phyloP scores from a whole-genome alignment of 2,797 vertebrate genomes.

The Phyllotis vaccarum region DNA sequence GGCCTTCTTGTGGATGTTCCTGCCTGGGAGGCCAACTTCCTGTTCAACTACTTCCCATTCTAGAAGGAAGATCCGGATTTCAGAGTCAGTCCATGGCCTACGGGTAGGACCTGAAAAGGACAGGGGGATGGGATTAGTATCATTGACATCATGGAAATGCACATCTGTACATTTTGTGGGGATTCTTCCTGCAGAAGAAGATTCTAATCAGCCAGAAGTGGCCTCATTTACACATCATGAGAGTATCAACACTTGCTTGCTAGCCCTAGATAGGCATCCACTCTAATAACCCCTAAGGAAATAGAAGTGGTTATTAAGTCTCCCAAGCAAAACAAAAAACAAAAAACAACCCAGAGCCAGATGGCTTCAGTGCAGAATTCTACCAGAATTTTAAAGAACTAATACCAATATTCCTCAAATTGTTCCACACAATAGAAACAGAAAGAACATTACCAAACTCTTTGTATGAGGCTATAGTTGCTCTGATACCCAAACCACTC shows the following conservation, averaged over 20 bases:
- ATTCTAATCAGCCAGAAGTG: background rate
- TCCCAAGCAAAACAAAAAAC: too few species aligned
- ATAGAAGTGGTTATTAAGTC: too few species aligned
- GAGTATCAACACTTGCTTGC: background rate
- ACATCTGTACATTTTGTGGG: background rate
- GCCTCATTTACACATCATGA: fast-evolving
- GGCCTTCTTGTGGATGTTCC: fast-evolving
- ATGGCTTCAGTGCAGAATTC: too few species aligned
- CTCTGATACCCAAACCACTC: too few species aligned
- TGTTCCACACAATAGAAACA: too few species aligned
- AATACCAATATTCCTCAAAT: too few species aligned
- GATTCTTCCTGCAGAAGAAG: background rate
- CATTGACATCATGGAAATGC: background rate
- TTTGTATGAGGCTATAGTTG: too few species aligned
- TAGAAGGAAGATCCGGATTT: background rate
- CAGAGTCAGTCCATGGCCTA: background rate
- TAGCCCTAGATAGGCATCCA: fast-evolving
- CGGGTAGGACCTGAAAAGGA: background rate
- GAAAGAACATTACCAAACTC: too few species aligned
- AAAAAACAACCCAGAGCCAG: too few species aligned
- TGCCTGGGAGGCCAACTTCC: fast-evolving
- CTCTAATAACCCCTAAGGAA: too few species aligned
- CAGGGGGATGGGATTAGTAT: background rate
- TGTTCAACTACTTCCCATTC: conserved; percentile 9
- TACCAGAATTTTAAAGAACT: too few species aligned